Conservation (phyloP, 2,113 vertebrate species). For the Anseranas semipalmata region DNA sequence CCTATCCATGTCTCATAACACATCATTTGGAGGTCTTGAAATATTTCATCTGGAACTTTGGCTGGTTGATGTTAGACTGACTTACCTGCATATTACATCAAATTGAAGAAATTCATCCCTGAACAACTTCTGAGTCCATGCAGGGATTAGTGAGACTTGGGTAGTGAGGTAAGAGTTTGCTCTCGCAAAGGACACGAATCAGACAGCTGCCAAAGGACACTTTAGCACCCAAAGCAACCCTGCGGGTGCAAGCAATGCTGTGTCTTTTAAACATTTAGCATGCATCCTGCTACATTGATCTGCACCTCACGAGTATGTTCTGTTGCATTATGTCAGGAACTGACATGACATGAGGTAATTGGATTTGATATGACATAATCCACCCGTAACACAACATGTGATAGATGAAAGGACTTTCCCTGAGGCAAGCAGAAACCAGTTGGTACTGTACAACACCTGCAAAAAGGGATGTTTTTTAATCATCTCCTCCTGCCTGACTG, state of each 20-base stretch:
- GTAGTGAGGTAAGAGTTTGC: not conserved
- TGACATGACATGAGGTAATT: conserved; percentile 55
- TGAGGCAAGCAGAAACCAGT: conserved; percentile 47
- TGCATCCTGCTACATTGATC: not conserved
- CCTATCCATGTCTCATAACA: not conserved
- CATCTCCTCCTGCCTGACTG: not conserved
- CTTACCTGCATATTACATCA: not conserved
- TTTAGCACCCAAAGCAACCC: not conserved
- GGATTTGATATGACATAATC: conserved; percentile 65
- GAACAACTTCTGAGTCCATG: not conserved
- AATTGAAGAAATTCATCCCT: not conserved
- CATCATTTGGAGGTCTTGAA: not conserved
- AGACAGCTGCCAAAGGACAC: not conserved
- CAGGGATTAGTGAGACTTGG: not conserved
- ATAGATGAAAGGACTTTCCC: conserved; percentile 59
- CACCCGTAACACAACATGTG: conserved; percentile 22
- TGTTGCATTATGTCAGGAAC: conserved; percentile 44
- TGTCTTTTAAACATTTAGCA: not conserved
- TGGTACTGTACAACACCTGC: conserved; percentile 12
- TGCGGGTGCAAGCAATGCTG: not conserved
- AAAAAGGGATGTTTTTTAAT: conserved; percentile 23
- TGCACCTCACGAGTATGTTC: not conserved
- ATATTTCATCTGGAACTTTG: not conserved
- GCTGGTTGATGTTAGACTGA: not conserved
- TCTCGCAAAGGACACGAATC: not conserved